phyloP scores from a whole-genome alignment of 2,113 vertebrate species.

The Zosterops lateralis region DNA sequence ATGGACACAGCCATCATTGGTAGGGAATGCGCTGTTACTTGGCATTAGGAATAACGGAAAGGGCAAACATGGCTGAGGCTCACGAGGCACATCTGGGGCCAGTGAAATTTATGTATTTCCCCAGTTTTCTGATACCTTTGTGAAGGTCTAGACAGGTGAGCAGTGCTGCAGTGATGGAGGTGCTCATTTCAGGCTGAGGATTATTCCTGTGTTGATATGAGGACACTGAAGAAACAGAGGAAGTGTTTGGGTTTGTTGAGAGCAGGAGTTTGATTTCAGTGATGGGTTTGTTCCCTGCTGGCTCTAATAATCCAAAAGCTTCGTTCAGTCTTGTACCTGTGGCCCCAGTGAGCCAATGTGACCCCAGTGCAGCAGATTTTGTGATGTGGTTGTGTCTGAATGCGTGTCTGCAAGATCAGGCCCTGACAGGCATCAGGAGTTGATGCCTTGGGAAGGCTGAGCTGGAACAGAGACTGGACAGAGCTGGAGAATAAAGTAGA shows the following conservation, averaged over 20 bases:
- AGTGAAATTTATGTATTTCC: background rate
- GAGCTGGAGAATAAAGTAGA: background rate
- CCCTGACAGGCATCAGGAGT: background rate
- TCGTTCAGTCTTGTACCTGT: background rate
- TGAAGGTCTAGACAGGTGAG: background rate
- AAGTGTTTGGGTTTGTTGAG: background rate
- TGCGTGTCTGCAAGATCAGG: background rate
- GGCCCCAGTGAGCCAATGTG: background rate
- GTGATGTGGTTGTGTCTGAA: background rate
- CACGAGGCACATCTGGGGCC: background rate
- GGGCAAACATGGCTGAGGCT: background rate
- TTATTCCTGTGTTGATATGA: background rate
- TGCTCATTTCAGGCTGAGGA: background rate
- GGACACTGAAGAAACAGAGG: background rate
- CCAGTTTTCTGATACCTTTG: background rate
- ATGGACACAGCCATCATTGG: conserved; percentile 41
- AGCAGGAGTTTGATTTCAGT: background rate
- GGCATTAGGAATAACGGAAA: conserved; percentile 1
- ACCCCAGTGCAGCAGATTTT: background rate
- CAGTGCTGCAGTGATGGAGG: background rate
- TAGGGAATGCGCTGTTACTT: background rate
- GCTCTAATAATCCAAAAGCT: background rate
- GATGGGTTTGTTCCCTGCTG: background rate
- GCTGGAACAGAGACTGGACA: background rate
- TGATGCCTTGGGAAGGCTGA: background rate